Evolutionary conservation across 1,140 invertebrate species (phyloP).

Genomic region (Nomia melanderi): DNA sequence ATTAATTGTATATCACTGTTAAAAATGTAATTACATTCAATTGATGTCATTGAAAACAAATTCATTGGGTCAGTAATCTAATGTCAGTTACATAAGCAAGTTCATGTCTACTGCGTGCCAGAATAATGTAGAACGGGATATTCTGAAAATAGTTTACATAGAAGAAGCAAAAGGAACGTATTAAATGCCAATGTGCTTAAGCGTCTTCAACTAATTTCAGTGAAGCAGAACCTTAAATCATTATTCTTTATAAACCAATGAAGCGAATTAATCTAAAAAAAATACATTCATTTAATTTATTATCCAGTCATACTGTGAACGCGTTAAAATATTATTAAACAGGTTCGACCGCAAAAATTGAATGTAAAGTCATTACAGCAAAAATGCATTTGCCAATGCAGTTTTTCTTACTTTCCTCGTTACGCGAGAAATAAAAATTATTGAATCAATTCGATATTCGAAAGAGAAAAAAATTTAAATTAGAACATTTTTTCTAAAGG

Average conservation of each 20-base stretch:
- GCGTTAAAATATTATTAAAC: background rate
- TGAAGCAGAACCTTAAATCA: background rate
- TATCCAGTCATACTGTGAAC: background rate
- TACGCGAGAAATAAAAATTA: background rate
- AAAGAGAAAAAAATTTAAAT: background rate
- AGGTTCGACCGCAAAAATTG: background rate
- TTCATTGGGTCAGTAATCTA: conserved; percentile 67
- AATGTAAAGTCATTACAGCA: too few relatives aligned
- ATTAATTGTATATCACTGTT: conserved; percentile 26
- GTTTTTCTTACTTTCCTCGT: background rate
- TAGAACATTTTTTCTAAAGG: background rate
- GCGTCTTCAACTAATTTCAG: background rate
- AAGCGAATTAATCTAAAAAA: background rate
- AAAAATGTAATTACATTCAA: conserved; percentile 71
- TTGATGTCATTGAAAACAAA: conserved; percentile 65
- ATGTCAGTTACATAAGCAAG: conserved; percentile 70
- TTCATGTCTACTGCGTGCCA: conserved; percentile 67
- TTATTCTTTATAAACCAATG: background rate
- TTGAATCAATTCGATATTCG: background rate
- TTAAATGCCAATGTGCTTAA: conserved; percentile 7
- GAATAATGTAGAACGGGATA: conserved; percentile 70
- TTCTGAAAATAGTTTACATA: conserved; percentile 76
- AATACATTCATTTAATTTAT: background rate
- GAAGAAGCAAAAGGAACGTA: conserved; percentile 35
- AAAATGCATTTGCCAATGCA: background rate